Base-by-base conservation (phyloP, 2,888 invertebrate genomes). In the Leucoma salicis region DNA sequence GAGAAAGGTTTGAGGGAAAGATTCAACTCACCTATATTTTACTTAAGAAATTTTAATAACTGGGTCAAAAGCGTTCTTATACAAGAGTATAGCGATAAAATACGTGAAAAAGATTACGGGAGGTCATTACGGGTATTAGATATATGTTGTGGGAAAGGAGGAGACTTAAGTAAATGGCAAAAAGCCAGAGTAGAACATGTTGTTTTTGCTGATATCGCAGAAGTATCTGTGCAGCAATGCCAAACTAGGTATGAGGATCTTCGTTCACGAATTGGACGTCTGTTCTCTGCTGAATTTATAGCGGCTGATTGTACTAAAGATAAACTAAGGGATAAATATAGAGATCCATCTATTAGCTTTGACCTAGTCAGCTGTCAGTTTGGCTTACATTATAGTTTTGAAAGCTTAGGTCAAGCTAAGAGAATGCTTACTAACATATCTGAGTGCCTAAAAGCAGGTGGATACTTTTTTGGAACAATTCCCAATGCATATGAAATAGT, bases 1-100 rank as follows among this genome's bases (percentile, higher is more conserved):
- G 96, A 97, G 59, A 94, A 93, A 63, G 97, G 97, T 0, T 79
- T 96, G 27, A 92, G 91, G 34, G 94, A 94, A 60, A 91, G 99
- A 34, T 93, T 93, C 55, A 94, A 96, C 66, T 98, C 98, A 15
- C 93, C 97, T 15, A 99, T 99, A 62, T 95, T 96, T 66, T 94
- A 95, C 74, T 92, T 99, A 90, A 92, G 99, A 57, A 99, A 99
- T 83, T 98, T 99, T 74, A 99, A 99, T 80, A 99, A 99, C 80
- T 99, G 99, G 99, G 94, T 98, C 10, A 99, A 99, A 88, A 96
- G 97, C 79, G 96, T 97, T 90, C 90, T 98, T 0, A 99, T 99
- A 63, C 94, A 96, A 91, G 93, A 95, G 83, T 94, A 94, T 80
- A 86, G 93, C 64, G 92, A 87, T 51, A 93, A 92, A 77, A 91